Conservation (phyloP, 2,888 invertebrate genomes). For the Melikaiella ostensackeni region DNA sequence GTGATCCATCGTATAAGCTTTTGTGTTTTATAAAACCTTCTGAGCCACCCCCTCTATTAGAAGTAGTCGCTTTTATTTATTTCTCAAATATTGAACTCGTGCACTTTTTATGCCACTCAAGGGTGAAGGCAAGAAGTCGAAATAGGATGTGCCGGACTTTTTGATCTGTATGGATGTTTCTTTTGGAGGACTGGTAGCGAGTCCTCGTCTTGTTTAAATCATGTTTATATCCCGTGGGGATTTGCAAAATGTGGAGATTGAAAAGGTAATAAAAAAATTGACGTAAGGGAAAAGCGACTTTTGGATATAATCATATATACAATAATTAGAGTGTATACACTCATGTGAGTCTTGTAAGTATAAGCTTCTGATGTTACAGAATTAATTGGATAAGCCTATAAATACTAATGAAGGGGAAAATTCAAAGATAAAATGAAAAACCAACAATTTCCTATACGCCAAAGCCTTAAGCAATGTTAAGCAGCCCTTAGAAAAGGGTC, state of each 20-base stretch:
- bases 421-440: not conserved
- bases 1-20: slow-evolving; percentile 62
- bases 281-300: not conserved
- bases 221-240: slow-evolving; percentile 1
- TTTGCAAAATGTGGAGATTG: slow-evolving; percentile 2
- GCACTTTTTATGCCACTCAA: slow-evolving; percentile 33
- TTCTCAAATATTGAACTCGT: slow-evolving; percentile 66
- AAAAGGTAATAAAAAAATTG: not conserved
- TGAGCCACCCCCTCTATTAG: slow-evolving; percentile 35
- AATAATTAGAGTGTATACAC: no score
- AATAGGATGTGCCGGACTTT: slow-evolving; percentile 35
- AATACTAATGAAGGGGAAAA: slow-evolving; percentile 14
- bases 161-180: slow-evolving; percentile 42
- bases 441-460: slow-evolving; percentile 7
- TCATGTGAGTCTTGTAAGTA: not conserved
- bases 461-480: not conserved
- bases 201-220: not conserved
- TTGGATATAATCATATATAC: not conserved
- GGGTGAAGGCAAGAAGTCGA: slow-evolving; percentile 37
- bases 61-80: slow-evolving; percentile 62
- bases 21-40: slow-evolving; percentile 66
- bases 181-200: slow-evolving; percentile 13
- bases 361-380: not conserved
- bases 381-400: not conserved
- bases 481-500: slow-evolving; percentile 45